Conservation (phyloP, 2,797 vertebrate species). For the Channa striata region DNA sequence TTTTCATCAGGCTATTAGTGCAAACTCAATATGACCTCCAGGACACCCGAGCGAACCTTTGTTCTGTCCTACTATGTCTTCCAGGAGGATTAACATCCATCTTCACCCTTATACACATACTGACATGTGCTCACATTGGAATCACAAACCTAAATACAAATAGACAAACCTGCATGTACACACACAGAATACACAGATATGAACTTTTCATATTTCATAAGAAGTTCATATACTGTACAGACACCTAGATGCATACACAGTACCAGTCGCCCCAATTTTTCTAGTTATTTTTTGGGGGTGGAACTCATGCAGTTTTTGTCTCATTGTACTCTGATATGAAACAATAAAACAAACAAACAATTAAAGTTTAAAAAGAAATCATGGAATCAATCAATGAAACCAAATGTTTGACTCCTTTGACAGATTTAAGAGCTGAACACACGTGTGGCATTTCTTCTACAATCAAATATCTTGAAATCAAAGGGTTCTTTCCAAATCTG, state of each 20-base stretch:
- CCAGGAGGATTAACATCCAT: conserved; percentile 59
- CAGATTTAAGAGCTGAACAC: no score
- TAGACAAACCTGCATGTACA: background rate
- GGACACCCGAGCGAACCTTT: conserved; percentile 59
- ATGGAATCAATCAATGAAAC: no score
- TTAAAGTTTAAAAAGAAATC: no score
- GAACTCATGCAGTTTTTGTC: no score
- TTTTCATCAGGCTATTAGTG: conserved; percentile 52
- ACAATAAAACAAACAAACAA: no score
- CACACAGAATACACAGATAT: background rate
- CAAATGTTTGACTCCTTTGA: no score
- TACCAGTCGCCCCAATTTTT: no score
- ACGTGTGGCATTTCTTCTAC: no score
- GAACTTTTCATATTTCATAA: background rate
- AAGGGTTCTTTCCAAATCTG: no score
- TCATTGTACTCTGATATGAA: no score
- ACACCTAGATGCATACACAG: background rate
- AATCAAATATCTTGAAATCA: no score
- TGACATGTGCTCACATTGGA: background rate
- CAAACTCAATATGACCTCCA: conserved; percentile 65
- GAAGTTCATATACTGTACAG: background rate
- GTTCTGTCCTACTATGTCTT: conserved; percentile 48
- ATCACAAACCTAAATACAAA: background rate
- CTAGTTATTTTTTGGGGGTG: no score
- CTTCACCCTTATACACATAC: conserved; percentile 36